phyloP scores from a whole-genome alignment of 2,113 vertebrate species.

The Onychostruthus taczanowskii region DNA sequence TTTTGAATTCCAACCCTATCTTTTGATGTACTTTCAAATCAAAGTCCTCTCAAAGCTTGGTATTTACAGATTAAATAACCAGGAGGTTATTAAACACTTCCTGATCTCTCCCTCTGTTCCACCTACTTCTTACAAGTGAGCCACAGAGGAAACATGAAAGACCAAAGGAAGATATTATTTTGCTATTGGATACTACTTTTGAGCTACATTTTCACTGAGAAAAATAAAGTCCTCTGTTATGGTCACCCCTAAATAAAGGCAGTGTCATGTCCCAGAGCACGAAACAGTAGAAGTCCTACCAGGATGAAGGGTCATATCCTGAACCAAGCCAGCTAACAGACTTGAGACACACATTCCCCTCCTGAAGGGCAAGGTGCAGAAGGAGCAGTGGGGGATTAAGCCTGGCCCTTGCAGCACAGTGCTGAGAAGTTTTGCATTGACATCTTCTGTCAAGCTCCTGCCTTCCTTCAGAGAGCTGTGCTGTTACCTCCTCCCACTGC shows the following conservation, averaged over 20 bases:
- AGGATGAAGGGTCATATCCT: not conserved
- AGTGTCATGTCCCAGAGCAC: not conserved
- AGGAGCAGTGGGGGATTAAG: not conserved
- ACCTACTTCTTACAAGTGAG: slow-evolving; percentile 18
- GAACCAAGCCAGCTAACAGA: not conserved
- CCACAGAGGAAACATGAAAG: slow-evolving; percentile 26
- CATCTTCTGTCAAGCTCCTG: not conserved
- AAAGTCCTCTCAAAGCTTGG: slow-evolving; percentile 42
- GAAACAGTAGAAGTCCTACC: not conserved
- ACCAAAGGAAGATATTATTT: slow-evolving; percentile 17
- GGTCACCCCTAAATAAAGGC: not conserved
- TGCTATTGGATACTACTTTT: not conserved
- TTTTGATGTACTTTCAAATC: slow-evolving; percentile 55
- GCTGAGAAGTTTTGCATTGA: rapidly evolving
- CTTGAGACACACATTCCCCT: not conserved
- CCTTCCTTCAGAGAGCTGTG: not conserved
- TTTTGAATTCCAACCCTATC: slow-evolving; percentile 29
- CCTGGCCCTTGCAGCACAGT: not conserved
- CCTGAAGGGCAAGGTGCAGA: not conserved
- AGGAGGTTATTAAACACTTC: slow-evolving; percentile 45
- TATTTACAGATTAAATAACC: slow-evolving; percentile 56
- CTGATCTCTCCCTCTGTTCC: slow-evolving; percentile 32
- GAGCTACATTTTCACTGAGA: not conserved
- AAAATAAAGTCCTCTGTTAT: not conserved
- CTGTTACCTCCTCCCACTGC: not conserved